Evolutionary conservation across 2,888 invertebrate genomes (phyloP), one percentile per base, ranked within the genome.

Genomic region (Lasioglossum leucozonium): DNA sequence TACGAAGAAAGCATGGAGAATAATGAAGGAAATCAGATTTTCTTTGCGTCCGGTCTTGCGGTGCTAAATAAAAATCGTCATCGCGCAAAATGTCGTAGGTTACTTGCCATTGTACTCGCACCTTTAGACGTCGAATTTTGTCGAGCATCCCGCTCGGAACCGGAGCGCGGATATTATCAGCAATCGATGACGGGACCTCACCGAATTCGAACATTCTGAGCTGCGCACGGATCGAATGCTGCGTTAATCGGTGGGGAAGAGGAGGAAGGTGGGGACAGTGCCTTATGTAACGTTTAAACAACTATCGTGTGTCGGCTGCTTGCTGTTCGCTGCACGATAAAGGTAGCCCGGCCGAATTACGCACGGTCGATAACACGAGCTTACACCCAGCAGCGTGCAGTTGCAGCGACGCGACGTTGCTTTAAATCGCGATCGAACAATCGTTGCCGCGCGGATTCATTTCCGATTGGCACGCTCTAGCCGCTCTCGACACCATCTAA

Each of bases 261-360:
- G n/a, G n/a, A n/a, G n/a, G n/a, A n/a, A n/a, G n/a, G n/a, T n/a
- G 30, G 16, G 13, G 30, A 44, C 47, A 78, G 55, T 84, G 71
- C 84, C 84, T 84, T 84, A 84, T 51, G 51, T 51, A 51, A 79
- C 58, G 44, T 84, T 84, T 84, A 84, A 84, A 79, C 84, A 67
- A 69, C 75, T 44, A 76, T 84, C 75, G 85, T 72, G 72, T 58
- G 42, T n/a, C n/a, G 78, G 44, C 34, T 34, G 81, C 65, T 58
- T 58, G 67, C 18, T 80, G 80, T 71, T 77, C 81, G 72, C 69
- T 80, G 81, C 81, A 85, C 88, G 88, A 90, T 89, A 86, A 85
- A 88, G 88, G 86, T 65, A 75, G 82, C 83, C 82, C 78, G 76
- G 79, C 85, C 85, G 86, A 90, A 90, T 91, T 90, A 90, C 89